Evolutionary conservation across 2,113 vertebrate genomes (phyloP), one percentile per base, ranked within the genome.

Genomic region (Clarias magur): DNA sequence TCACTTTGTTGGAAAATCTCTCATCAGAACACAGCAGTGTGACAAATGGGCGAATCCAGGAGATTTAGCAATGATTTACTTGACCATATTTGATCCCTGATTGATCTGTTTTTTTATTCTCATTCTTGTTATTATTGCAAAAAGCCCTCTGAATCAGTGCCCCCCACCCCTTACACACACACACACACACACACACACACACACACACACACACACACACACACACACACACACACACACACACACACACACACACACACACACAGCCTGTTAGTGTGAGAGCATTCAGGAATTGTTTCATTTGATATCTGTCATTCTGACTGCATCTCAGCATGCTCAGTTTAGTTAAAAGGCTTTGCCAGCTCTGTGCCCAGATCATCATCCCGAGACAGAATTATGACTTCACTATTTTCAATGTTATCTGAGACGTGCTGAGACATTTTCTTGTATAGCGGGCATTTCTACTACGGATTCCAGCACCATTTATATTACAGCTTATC

Each of bases 261-360:
- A 42, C 42, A 6, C 4, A 8, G 48, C 48, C 48, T 48, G 48
- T 48, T 48, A 30, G 27, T 16, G 4, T 23, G 25, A 16, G 3
- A 17, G 25, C 2, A 1, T 56, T 13, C 80, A 75, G 59, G 68
- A 83, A 82, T 90, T 89, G 38, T 79, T 88, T 67, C 68, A 85
- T 91, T 89, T 88, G 84, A 70, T 89, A 89, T 89, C 83, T 82
- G 79, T 85, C 85, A 78, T 87, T 83, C 86, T 48, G 67, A 82
- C 84, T 82, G 48, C 90, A 70, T 88, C 88, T 88, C 88, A 89
- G 86, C 84, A 90, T 73, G 87, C 85, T 79, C 67, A 34, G 87
- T 85, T 86, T 17, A 80, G 81, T 86, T 80, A 76, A 84, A 86
- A 75, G 63, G 59, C 78, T 75, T 80, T 80, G 70, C n/a, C 53